Evolutionary conservation across 2,113 vertebrate species (phyloP), one percentile per base, ranked within the genome.

Genomic region (Indicator maculatus): DNA sequence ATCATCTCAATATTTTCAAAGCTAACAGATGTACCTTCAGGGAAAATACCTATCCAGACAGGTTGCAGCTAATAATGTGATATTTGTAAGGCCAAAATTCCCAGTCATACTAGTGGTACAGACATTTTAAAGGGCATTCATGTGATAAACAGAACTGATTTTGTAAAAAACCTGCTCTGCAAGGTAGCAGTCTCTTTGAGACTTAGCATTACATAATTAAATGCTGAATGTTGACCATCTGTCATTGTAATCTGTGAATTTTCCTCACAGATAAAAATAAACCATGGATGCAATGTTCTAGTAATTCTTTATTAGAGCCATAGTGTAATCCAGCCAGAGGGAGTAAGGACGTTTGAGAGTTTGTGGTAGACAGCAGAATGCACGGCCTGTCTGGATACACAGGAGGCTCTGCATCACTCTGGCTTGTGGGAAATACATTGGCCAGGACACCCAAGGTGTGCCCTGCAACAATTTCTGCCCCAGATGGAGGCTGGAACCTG

Each of bases 221-320:
- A 95, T 86, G 56, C 55, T 88, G 81, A 93, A 84, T 86, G 93
- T 85, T 94, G 88, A 93, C 96, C 96, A 96, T 96, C 94, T 97
- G 93, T 92, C 90, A 90, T 56, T 53, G 71, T 83, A 81, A 91
- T 83, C 72, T 86, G 75, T 38, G 86, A 93, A 47, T 88, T 91
- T 64, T 89, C 75, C 21, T 91, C 61, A 59, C 33, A 67, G 80
- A 88, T 74, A 92, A 96, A 96, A 91, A 93, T 59, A 94, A 91
- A 73, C 27, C 70, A 61, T 6, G 5, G 59, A 81, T 76, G 83
- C 50, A 88, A 55, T 12, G 83, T 73, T 88, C 59, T 84, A 93
- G 59, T 36, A 58, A 65, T 45, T 45, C 47, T 44, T 73, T 74
- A 28, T 72, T 72, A 63, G 58, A 72, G 73, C 50, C 3, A 1